Base-by-base conservation (phyloP, 2,888 invertebrate genomes). In the Leptarthrus brevirostris region DNA sequence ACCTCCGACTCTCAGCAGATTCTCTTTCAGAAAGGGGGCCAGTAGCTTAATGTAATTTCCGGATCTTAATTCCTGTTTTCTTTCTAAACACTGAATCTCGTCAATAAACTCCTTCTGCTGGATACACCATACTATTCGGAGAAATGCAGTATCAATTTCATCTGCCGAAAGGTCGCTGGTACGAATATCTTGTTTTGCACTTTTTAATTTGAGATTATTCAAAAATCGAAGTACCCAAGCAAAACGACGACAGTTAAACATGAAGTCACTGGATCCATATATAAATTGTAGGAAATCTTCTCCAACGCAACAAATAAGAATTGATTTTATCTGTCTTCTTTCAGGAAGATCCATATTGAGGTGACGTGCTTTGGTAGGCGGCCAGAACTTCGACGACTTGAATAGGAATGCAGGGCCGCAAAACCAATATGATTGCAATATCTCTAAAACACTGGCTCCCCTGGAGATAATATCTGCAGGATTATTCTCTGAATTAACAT, bases 381-480 rank as follows among this genome's bases (percentile, higher is more conserved):
- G 56, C 56, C 56, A 56, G 2, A 24, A 24, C 1, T 26, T 14
- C 10, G 3, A n/a, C n/a, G 26, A 1, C 0, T 26, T 1, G 1
- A 12, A 20, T 6, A 56, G 22, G 22, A 56, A 56, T 56, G 4
- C 2, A 12, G 56, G 24, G 8, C 26, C 56, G 14, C 3, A 1
- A 14, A 24, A 56, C 56, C 56, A 56, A 24, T 4, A 2, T n/a
- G 56, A 26, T 1, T 24, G 3, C 1, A 5, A 8, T 0, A 56
- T 10, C 8, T 56, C 56, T 26, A 12, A 2, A 12, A 14, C 12
- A 3, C 0, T n/a, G 3, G 14, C 12, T 20, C 78, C 78, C n/a
- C 78, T 26, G 16, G 77, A 77, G 26, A 76, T 54, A 3, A 75
- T 52, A 70, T 79, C 78, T 10, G 78, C 78, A 1, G 78, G 77